These are phyloP conservation scores for Actinostola sp. DNA, from an alignment of 92 coral and sea anemone species.

Conservation along the genomic window DNA sequence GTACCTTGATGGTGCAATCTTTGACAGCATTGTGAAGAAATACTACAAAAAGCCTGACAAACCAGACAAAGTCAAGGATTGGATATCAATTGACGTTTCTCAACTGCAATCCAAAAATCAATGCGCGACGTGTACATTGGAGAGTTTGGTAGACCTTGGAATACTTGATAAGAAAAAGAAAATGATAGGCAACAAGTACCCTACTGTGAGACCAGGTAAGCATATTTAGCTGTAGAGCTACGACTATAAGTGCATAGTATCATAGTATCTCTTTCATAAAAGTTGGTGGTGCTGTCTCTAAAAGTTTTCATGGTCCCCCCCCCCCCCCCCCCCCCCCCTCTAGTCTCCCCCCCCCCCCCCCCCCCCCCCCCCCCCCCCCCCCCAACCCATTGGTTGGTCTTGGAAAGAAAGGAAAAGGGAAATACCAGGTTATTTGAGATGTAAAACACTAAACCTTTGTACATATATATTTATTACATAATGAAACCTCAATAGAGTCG, in stretches of 20 bases:
- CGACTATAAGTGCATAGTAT: too few species aligned
- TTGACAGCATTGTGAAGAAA: conserved; percentile 33
- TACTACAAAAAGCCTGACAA: conserved; percentile 23
- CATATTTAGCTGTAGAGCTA: too few species aligned
- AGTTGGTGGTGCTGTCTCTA: too few species aligned
- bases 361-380: too few species aligned
- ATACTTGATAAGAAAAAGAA: conserved; percentile 46
- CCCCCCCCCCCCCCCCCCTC: too few species aligned
- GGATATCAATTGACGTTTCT: conserved; percentile 33
- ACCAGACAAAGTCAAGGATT: conserved; percentile 42
- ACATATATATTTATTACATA: too few species aligned
- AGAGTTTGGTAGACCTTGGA: conserved; percentile 57
- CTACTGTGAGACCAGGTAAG: conserved; percentile 61
- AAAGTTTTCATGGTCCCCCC: too few species aligned
- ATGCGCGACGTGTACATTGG: conserved; percentile 47
- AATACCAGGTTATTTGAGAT: background rate
- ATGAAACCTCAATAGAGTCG: too few species aligned
- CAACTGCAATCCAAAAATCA: conserved; percentile 25
- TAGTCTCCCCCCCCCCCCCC: too few species aligned
- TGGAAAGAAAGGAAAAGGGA: conserved; percentile 6
- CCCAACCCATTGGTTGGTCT: conserved; percentile 35
- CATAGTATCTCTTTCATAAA: too few species aligned
- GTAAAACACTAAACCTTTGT: too few species aligned
- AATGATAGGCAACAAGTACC: conserved; percentile 37
- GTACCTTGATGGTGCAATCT: conserved; percentile 51